Percentiles rank a stretch among this genome's conserved stretches.
These are phyloP conservation scores for Rhinopomastus cyanomelas DNA, from an alignment of 2,113 vertebrate species.

Conservation along the genomic window DNA sequence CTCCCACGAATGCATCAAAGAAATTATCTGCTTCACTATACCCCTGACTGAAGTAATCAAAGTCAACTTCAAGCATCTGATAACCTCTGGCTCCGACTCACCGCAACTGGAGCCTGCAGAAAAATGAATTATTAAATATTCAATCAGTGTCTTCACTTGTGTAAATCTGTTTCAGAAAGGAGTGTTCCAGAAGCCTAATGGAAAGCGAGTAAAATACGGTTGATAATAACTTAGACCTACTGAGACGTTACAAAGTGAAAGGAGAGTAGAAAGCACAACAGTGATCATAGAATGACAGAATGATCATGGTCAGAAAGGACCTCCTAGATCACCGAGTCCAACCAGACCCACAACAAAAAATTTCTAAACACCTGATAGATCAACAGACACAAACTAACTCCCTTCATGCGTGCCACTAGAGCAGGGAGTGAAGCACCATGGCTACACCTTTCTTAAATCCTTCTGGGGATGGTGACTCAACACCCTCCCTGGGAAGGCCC, in stretches of 20 bases:
- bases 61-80: constrained; percentile 77
- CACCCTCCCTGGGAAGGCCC: too few species aligned
- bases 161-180: background rate
- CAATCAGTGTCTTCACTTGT: background rate
- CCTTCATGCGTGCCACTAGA: too few species aligned
- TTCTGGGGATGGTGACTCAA: too few species aligned
- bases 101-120: constrained; percentile 66
- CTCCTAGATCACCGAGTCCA: too few species aligned
- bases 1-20: constrained; percentile 79
- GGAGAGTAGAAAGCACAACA: background rate
- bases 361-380: too few species aligned
- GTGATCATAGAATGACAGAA: too few species aligned
- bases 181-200: background rate
- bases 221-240: background rate
- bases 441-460: too few species aligned
- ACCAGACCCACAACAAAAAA: too few species aligned
- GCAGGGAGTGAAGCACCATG: too few species aligned
- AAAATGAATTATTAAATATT: constrained; percentile 45
- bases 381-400: too few species aligned
- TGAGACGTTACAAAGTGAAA: background rate
- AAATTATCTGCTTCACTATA: constrained; percentile 80
- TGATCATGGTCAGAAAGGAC: too few species aligned
- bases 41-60: constrained; percentile 79
- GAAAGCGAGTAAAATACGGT: background rate
- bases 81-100: constrained; percentile 69